Evolutionary conservation across 2,797 vertebrate genomes (phyloP).

Genomic region (Okamejei kenojei): DNA sequence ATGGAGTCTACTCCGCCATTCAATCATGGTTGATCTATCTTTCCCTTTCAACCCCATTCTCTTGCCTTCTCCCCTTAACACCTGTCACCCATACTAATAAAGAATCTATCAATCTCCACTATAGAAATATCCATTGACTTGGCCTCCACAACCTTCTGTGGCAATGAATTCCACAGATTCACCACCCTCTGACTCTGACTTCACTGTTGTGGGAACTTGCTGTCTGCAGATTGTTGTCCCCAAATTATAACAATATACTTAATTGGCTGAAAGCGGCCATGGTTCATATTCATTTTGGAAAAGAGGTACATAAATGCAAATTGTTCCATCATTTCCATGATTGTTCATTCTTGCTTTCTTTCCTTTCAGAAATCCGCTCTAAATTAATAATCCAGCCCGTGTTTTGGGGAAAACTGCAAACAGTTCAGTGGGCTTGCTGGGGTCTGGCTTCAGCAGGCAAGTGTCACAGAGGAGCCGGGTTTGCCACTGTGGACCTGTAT

Average conservation of each 20-base stretch:
- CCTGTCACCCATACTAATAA: too few species aligned
- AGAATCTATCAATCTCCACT: too few species aligned
- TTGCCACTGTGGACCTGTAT: not conserved
- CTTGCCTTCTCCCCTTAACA: too few species aligned
- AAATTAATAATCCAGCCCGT: not conserved
- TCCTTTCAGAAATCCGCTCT: not conserved
- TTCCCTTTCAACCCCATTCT: too few species aligned
- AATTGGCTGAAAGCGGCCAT: not conserved
- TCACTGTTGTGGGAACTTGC: not conserved
- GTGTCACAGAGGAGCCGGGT: not conserved
- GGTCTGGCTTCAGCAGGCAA: not conserved
- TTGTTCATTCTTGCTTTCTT: not conserved
- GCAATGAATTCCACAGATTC: too few species aligned
- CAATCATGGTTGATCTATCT: too few species aligned
- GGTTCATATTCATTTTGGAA: not conserved
- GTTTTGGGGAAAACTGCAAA: not conserved
- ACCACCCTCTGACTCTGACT: too few species aligned
- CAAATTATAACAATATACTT: not conserved
- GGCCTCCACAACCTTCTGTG: too few species aligned
- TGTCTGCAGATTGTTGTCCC: not conserved
- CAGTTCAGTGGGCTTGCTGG: not conserved
- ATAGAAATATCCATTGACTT: too few species aligned
- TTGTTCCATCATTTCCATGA: not conserved
- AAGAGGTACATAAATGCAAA: not conserved
- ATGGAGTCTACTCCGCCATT: too few species aligned